Evolutionary conservation across 2,888 invertebrate species (phyloP).

Genomic region (Odontocolon sp.): DNA sequence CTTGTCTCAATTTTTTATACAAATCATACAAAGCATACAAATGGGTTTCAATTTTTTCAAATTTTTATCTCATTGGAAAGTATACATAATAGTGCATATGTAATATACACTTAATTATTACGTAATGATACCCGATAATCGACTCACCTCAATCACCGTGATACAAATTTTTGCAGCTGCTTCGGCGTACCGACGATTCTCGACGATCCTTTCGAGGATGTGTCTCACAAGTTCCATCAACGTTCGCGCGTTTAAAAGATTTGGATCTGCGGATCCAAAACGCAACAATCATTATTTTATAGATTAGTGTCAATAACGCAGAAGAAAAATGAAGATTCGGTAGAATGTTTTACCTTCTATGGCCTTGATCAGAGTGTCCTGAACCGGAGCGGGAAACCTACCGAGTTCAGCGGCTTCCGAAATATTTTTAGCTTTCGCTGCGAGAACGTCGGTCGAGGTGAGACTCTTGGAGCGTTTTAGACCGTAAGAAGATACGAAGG

Average conservation of each 20-base stretch:
- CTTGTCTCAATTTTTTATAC: no score
- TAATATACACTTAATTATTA: no score
- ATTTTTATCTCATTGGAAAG: no score
- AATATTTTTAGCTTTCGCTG: conserved; percentile 83
- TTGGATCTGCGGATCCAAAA: conserved; percentile 84
- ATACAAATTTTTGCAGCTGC: conserved; percentile 93
- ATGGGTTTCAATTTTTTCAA: no score
- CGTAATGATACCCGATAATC: no score
- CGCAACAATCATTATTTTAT: no score
- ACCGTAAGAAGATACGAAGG: conserved; percentile 79
- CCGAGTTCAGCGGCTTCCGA: conserved; percentile 88
- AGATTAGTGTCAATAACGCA: no score
- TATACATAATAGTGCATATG: no score
- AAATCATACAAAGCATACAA: no score
- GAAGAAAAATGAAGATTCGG: background rate
- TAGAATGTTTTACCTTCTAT: conserved; percentile 83
- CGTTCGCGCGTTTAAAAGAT: conserved; percentile 87
- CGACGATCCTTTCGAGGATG: conserved; percentile 90
- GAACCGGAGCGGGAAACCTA: conserved; percentile 88
- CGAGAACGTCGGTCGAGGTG: conserved; percentile 88
- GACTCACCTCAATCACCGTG: conserved; percentile 87
- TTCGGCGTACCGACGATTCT: conserved; percentile 90
- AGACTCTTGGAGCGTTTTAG: conserved; percentile 92
- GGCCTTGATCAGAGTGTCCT: conserved; percentile 88
- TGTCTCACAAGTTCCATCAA: conserved; percentile 93